These are phyloP conservation scores for Acrobasis suavella DNA, from an alignment of 2,888 invertebrate species.

Conservation along the genomic window DNA sequence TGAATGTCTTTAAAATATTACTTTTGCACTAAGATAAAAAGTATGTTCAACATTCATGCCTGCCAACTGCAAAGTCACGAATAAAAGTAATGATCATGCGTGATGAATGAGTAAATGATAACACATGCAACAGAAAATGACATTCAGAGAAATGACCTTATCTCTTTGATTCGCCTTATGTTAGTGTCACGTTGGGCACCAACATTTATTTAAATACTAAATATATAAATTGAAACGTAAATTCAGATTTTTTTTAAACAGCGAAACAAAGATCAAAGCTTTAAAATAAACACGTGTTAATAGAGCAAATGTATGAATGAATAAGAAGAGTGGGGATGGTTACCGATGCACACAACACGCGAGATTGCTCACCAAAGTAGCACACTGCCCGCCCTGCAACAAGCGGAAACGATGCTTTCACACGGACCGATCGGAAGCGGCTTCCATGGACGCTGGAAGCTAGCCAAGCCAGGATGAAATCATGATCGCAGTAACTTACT, in stretches of 20 bases:
- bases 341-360: conserved; percentile 98
- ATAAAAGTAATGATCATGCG: conserved; percentile 46
- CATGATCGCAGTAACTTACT: too few species aligned
- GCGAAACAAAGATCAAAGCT: conserved; percentile 61
- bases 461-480: conserved; percentile 4
- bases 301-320: conserved; percentile 76
- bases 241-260: conserved; percentile 13
- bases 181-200: background rate
- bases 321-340: conserved; percentile 90
- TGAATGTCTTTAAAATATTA: background rate
- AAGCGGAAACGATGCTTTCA: conserved; percentile 76
- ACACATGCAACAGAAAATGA: conserved; percentile 72
- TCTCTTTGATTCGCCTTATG: conserved; percentile 51
- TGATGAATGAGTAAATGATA: conserved; percentile 51
- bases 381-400: conserved; percentile 95
- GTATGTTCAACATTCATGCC: conserved; percentile 1
- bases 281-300: conserved; percentile 69
- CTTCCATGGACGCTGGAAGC: conserved; percentile 29
- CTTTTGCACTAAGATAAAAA: background rate
- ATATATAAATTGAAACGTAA: too few species aligned
- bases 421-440: conserved; percentile 48
- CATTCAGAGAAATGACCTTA: conserved; percentile 49
- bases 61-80: conserved; percentile 1
- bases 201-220: background rate
- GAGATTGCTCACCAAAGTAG: conserved; percentile 97